These are phyloP conservation scores for Pinna nobilis DNA, from an alignment of 1,140 invertebrate genomes.

Conservation along the genomic window DNA sequence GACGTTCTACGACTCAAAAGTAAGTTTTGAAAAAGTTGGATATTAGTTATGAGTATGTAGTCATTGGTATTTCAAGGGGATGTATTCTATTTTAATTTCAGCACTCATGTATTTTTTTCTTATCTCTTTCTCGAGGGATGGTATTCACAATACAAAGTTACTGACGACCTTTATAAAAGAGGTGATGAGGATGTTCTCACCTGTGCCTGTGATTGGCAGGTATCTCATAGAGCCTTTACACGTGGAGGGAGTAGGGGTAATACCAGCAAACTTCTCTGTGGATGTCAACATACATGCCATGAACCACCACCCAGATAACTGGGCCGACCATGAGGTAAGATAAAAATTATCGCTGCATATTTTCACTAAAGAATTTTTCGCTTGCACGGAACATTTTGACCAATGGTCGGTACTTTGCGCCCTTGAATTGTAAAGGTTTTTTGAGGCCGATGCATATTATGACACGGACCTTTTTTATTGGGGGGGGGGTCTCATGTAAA, in stretches of 20 bases:
- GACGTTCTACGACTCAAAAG: too few relatives aligned
- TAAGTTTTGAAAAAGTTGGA: not conserved
- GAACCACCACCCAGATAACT: slow-evolving; percentile 55
- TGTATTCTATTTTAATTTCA: not conserved
- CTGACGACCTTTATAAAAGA: slow-evolving; percentile 74
- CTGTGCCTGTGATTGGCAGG: slow-evolving; percentile 82
- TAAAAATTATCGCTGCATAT: too few relatives aligned
- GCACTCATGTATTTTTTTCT: too few relatives aligned
- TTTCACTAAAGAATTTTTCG: too few relatives aligned
- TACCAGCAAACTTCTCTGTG: slow-evolving; percentile 38
- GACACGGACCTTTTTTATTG: too few relatives aligned
- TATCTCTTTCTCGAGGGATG: too few relatives aligned
- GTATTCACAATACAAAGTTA: too few relatives aligned
- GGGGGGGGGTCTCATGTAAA: too few relatives aligned
- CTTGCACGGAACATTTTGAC: too few relatives aligned
- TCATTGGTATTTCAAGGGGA: not conserved
- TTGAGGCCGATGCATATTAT: not conserved
- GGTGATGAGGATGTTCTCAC: slow-evolving; percentile 67
- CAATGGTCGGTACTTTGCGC: not conserved
- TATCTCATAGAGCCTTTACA: slow-evolving; percentile 80
- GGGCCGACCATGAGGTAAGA: slow-evolving; percentile 49
- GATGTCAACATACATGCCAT: slow-evolving; percentile 43
- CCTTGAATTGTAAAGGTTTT: not conserved
- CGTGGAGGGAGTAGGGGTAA: slow-evolving; percentile 59
- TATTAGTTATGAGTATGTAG: not conserved